Conservation (phyloP, 2,888 invertebrate genomes). For the Brachypalpus laphriformis region DNA sequence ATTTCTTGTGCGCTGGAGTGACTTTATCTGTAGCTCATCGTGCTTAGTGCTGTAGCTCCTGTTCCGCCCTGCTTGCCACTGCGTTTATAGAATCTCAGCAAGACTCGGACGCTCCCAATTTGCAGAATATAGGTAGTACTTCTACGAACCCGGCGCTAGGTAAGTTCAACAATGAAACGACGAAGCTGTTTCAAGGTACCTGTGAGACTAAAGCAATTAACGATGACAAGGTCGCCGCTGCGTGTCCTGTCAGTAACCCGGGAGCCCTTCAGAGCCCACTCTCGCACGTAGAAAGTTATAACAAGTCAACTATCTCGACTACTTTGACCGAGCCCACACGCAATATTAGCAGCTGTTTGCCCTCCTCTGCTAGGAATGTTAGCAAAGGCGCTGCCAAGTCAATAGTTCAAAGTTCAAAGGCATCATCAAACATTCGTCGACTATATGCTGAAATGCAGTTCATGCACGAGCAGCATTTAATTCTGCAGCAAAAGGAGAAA, state of each 20-base stretch:
- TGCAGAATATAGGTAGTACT: background rate
- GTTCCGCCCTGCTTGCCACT: background rate
- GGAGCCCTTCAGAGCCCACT: background rate
- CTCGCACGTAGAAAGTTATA: background rate
- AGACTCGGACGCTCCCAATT: background rate
- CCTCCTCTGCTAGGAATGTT: background rate
- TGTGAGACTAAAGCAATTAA: no score
- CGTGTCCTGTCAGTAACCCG: background rate
- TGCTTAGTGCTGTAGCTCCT: no score
- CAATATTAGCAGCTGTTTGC: background rate
- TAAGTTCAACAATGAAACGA: no score
- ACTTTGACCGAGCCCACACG: background rate
- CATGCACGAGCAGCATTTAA: background rate
- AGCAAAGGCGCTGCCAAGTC: background rate
- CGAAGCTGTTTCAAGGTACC: no score
- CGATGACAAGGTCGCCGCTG: no score
- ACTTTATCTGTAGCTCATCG: no score
- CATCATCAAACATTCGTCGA: background rate
- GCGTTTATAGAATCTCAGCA: background rate
- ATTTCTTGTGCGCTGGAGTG: conserved; percentile 3
- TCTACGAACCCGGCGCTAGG: no score
- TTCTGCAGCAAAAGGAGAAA: background rate
- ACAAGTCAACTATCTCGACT: background rate
- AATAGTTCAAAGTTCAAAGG: no score
- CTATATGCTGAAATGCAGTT: no score